Conservation (phyloP, 2,113 vertebrate species). For the Semicossyphus pulcher region DNA sequence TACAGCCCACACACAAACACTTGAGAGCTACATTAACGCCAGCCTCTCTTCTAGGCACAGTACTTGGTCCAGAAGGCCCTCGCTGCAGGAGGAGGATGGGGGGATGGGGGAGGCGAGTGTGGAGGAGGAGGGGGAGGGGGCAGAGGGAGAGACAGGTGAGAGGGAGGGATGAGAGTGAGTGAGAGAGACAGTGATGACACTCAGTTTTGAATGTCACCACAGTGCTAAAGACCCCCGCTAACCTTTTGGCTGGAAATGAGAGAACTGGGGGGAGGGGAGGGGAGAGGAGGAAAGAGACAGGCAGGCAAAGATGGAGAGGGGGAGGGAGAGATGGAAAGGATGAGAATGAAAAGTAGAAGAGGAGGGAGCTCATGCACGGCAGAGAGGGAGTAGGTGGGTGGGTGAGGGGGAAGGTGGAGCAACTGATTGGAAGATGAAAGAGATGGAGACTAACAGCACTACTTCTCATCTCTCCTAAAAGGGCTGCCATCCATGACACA, state of each 20-base stretch:
- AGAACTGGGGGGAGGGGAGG: constrained; percentile 20
- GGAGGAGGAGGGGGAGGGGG: constrained; percentile 21
- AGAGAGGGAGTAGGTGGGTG: constrained; percentile 44
- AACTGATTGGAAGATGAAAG: constrained; percentile 72
- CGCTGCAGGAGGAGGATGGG: constrained; percentile 69
- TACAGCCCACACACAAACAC: constrained; percentile 69
- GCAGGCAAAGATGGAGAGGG: constrained; percentile 47
- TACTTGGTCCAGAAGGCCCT: constrained; percentile 77
- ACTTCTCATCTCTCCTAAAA: constrained; percentile 59
- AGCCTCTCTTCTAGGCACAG: constrained; percentile 68
- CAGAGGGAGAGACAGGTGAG: constrained; percentile 63
- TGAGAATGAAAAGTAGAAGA: constrained; percentile 55
- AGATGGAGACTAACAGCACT: constrained; percentile 65
- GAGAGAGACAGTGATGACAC: constrained; percentile 67
- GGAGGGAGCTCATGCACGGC: constrained; percentile 31
- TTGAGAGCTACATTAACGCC: constrained; percentile 65
- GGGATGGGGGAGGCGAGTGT: constrained; percentile 44
- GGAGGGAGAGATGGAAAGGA: constrained; percentile 44
- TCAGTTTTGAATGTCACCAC: constrained; percentile 76
- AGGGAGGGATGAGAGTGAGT: constrained; percentile 37
- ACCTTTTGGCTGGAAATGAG: constrained; percentile 77
- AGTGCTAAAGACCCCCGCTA: constrained; percentile 77
- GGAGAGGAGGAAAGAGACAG: constrained; percentile 26
- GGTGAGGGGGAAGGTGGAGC: constrained; percentile 57
- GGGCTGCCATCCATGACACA: constrained; percentile 62